These are phyloP conservation scores for Microdon myrmicae DNA, from an alignment of 2,888 invertebrate species.

Conservation along the genomic window DNA sequence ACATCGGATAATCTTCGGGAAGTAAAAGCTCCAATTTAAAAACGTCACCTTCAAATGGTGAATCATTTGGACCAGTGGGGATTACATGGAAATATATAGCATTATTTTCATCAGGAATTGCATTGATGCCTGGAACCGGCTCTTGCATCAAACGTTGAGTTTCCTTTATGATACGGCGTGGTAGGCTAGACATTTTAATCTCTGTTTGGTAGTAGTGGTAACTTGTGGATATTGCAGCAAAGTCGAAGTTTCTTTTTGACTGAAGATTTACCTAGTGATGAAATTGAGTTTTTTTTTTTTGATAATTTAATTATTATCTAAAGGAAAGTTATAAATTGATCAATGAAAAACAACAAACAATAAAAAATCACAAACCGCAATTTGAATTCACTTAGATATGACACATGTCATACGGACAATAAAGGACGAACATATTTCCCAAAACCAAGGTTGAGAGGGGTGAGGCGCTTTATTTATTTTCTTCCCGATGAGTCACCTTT, in stretches of 20 bases:
- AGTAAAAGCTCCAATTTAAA: conserved; percentile 97
- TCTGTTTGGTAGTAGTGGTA: too few species aligned
- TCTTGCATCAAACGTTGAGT: conserved; percentile 95
- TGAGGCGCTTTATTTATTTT: too few species aligned
- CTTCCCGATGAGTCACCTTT: too few species aligned
- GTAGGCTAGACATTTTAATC: too few species aligned
- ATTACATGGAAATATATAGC: conserved; percentile 97
- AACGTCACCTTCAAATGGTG: conserved; percentile 96
- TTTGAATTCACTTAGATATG: conserved; percentile 50
- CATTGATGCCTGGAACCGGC: conserved; percentile 96
- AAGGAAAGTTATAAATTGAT: too few species aligned
- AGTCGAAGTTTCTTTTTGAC: not conserved
- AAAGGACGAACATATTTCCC: too few species aligned
- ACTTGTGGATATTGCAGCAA: too few species aligned
- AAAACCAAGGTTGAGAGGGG: too few species aligned
- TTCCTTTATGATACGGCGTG: conserved; percentile 94
- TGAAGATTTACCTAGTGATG: conserved; percentile 43
- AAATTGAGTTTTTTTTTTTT: conserved; percentile 28
- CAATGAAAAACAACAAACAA: conserved; percentile 54
- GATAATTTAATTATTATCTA: too few species aligned
- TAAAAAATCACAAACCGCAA: conserved; percentile 52
- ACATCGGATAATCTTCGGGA: conserved; percentile 99
- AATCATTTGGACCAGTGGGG: conserved; percentile 90
- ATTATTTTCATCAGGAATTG: conserved; percentile 92
- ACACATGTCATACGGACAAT: too few species aligned